A percentile compares a stretch with the other conserved stretches of the same genome.
These are phyloP conservation scores for Sycophila sp. DNA, from an alignment of 1,140 invertebrate species.

Conservation along the genomic window DNA sequence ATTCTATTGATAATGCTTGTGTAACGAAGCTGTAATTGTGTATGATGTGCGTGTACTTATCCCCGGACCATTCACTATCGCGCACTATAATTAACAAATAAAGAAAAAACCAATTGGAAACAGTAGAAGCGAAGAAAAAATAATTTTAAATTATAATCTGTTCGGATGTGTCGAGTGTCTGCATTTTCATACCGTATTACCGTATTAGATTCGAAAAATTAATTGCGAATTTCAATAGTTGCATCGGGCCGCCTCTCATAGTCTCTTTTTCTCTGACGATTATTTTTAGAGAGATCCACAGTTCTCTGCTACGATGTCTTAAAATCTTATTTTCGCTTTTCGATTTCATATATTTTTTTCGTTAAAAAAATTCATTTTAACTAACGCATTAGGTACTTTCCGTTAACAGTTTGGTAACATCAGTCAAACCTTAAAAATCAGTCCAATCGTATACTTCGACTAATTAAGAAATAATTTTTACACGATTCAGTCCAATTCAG, in stretches of 20 bases:
- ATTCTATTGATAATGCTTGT: constrained; percentile 56
- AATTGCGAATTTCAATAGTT: constrained; percentile 36
- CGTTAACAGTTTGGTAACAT: constrained; percentile 67
- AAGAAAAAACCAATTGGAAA: not conserved
- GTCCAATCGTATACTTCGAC: constrained; percentile 61
- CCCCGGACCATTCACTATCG: constrained; percentile 44
- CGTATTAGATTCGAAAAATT: constrained; percentile 30
- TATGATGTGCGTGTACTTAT: constrained; percentile 43
- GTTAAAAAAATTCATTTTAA: constrained; percentile 50
- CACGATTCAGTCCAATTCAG: constrained; percentile 64
- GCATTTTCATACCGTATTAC: constrained; percentile 17
- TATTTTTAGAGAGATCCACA: constrained; percentile 42
- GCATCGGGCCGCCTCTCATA: constrained; percentile 35
- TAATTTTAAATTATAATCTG: constrained; percentile 21
- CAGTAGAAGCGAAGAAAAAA: constrained; percentile 28
- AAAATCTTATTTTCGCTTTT: constrained; percentile 40
- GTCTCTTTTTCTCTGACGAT: constrained; percentile 31
- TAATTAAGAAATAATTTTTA: constrained; percentile 54
- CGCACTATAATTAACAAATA: constrained; percentile 34
- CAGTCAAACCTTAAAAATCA: constrained; percentile 66
- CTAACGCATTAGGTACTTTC: constrained; percentile 66
- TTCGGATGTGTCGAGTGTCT: constrained; percentile 24
- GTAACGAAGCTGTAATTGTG: constrained; percentile 47
- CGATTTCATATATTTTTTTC: constrained; percentile 45
- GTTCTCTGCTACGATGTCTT: constrained; percentile 46